Evolutionary conservation across 2,113 vertebrate species (phyloP).

Genomic region (Labeo rohita): DNA sequence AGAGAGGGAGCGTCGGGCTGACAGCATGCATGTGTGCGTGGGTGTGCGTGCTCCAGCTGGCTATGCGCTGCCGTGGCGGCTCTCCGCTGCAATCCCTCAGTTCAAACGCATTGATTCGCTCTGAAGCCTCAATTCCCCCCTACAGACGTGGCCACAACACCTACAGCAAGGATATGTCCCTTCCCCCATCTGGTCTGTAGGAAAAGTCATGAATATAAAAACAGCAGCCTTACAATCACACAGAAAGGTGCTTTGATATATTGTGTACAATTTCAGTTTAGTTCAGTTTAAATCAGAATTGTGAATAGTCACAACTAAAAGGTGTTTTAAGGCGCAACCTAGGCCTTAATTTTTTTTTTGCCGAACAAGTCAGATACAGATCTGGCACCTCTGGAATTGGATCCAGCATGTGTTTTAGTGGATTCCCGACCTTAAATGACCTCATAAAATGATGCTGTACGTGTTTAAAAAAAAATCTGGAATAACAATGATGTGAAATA

Average conservation of each 20-base stretch:
- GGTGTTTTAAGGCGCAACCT: neutral
- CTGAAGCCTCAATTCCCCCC: conserved; percentile 41
- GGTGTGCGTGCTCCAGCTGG: conserved; percentile 31
- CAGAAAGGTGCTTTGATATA: conserved; percentile 5
- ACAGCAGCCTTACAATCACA: neutral
- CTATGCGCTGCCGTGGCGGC: conserved; percentile 16
- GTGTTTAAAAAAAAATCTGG: too few species aligned
- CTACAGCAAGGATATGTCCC: conserved; percentile 44
- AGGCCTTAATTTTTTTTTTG: neutral
- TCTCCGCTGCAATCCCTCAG: conserved; percentile 48
- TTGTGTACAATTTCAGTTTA: neutral
- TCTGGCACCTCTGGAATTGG: neutral
- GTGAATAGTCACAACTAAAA: neutral
- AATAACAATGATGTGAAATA: too few species aligned
- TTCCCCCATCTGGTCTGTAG: neutral
- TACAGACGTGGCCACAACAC: conserved; percentile 45
- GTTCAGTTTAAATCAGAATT: neutral
- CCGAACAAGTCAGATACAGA: neutral
- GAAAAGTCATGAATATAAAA: conserved; percentile 9
- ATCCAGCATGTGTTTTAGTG: neutral
- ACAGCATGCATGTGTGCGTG: conserved; percentile 36
- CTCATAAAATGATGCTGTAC: neutral
- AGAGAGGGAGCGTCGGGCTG: conserved; percentile 18
- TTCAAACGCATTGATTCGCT: conserved; percentile 57
- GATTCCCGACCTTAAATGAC: neutral